These are phyloP conservation scores for Arctocebus calabarensis DNA, from an alignment of 2,797 vertebrate genomes.

Conservation along the genomic window DNA sequence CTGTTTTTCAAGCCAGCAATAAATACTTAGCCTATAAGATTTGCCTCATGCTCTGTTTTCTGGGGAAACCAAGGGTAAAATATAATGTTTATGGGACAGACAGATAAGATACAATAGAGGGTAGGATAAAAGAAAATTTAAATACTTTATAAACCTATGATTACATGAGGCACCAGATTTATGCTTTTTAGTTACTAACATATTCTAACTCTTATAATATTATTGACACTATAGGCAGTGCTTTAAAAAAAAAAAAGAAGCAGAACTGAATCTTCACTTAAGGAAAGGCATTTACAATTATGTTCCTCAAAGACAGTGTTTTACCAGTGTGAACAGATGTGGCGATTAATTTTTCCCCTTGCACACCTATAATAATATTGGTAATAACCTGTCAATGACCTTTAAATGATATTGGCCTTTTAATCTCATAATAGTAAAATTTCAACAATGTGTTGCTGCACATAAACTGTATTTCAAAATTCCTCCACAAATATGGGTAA, in stretches of 20 bases:
- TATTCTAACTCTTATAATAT: not conserved
- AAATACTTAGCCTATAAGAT: not conserved
- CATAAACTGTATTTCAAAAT: slow-evolving; percentile 38
- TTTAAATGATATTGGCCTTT: slow-evolving; percentile 72
- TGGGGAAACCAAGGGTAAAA: not conserved
- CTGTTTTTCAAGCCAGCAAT: not conserved
- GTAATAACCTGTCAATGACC: slow-evolving; percentile 64
- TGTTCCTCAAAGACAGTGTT: not conserved
- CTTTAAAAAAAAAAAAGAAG: not conserved
- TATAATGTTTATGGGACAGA: not conserved
- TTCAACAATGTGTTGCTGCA: not conserved
- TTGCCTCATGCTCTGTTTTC: not conserved
- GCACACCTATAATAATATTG: slow-evolving; percentile 57
- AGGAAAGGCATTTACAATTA: not conserved
- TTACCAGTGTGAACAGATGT: slow-evolving; percentile 44
- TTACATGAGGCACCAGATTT: not conserved
- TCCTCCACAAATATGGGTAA: not conserved
- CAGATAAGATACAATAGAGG: not conserved
- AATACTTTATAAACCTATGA: not conserved
- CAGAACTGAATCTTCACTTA: not conserved
- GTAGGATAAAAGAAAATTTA: not conserved
- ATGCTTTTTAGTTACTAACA: not conserved
- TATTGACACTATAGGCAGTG: not conserved
- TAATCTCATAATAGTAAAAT: slow-evolving; percentile 54
- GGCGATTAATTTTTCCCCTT: slow-evolving; percentile 56